Evolutionary conservation across 1,140 invertebrate genomes (phyloP).

Genomic region (Akabosia matsudoensis): DNA sequence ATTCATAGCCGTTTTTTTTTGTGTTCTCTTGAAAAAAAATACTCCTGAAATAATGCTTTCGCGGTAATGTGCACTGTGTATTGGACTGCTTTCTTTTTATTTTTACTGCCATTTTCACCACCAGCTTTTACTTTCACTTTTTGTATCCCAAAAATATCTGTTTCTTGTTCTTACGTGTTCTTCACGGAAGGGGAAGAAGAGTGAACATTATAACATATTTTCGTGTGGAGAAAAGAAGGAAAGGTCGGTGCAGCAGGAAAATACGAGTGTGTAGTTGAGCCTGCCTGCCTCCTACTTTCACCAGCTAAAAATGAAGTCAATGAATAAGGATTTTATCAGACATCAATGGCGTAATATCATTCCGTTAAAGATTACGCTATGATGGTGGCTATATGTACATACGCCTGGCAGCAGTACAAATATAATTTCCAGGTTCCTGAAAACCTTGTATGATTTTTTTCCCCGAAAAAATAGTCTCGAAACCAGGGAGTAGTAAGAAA

Average conservation of each 20-base stretch:
- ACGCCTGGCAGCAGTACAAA: no score
- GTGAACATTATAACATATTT: background rate
- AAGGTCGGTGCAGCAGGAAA: no score
- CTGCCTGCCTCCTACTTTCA: background rate
- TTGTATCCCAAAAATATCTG: no score
- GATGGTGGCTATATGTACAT: no score
- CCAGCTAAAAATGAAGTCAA: background rate
- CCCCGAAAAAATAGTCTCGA: no score
- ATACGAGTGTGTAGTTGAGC: no score
- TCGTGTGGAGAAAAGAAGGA: background rate
- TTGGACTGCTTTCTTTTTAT: background rate
- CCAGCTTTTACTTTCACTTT: no score
- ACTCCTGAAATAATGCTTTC: background rate
- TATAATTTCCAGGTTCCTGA: no score
- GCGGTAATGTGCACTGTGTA: background rate
- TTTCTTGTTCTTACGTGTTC: no score
- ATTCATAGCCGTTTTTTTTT: background rate
- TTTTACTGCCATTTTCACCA: background rate
- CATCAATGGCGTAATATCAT: conserved; percentile 24
- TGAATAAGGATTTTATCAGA: conserved; percentile 25
- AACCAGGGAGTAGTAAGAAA: background rate
- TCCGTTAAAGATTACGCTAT: conserved; percentile 10
- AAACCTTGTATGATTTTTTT: no score
- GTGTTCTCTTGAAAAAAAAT: background rate
- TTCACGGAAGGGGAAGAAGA: background rate